Conservation (phyloP, 2,797 vertebrate genomes). For the Anas bahamensis region DNA sequence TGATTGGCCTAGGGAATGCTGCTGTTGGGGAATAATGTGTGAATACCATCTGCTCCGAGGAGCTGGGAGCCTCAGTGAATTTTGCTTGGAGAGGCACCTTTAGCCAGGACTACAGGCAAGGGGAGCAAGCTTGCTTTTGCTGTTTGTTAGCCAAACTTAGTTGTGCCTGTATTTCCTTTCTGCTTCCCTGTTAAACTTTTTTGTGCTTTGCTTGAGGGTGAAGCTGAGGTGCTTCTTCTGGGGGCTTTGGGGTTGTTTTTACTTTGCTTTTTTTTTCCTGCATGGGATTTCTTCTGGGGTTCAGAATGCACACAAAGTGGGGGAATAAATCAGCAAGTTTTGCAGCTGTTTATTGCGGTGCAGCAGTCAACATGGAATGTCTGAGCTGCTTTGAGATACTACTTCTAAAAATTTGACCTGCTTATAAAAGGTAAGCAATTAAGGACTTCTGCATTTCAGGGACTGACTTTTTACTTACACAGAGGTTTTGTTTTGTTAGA, state of each 20-base stretch:
- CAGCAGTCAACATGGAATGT: conserved; percentile 72
- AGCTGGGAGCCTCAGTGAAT: conserved; percentile 69
- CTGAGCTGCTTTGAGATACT: conserved; percentile 60
- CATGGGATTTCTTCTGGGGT: conserved; percentile 67
- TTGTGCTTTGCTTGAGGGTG: conserved; percentile 45
- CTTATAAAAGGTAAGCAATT: conserved; percentile 80
- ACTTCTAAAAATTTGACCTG: conserved; percentile 68
- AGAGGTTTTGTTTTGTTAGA: not conserved
- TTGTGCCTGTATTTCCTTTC: conserved; percentile 16
- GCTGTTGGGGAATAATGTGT: conserved; percentile 77
- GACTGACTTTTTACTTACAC: not conserved
- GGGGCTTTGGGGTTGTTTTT: not conserved
- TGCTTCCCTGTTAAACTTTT: conserved; percentile 60
- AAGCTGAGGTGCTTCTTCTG: not conserved
- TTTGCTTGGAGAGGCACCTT: conserved; percentile 77
- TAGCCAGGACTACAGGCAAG: conserved; percentile 10
- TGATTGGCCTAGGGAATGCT: conserved; percentile 65
- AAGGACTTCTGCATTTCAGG: not conserved
- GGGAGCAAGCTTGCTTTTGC: conserved; percentile 28
- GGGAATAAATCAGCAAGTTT: conserved; percentile 67
- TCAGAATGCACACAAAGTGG: conserved; percentile 61
- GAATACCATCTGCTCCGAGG: conserved; percentile 78
- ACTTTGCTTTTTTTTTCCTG: not conserved
- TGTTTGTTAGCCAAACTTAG: not conserved
- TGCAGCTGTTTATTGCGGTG: conserved; percentile 82